Percentiles rank a stretch among this genome's conserved stretches.
Conservation (phyloP, 2,888 invertebrate species). For the Notodonta dromedarius region DNA sequence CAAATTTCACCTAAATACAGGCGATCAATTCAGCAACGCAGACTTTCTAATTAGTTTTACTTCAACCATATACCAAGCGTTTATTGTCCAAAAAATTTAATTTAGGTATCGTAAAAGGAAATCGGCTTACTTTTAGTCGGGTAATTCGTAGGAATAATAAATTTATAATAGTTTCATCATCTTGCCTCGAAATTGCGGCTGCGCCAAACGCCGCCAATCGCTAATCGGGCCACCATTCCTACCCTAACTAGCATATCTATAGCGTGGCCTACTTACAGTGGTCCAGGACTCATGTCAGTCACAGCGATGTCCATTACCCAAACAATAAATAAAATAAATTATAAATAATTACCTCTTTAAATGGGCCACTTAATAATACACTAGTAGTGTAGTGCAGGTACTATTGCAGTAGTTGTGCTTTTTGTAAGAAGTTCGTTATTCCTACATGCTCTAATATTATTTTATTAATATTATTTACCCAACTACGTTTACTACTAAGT, state of each 20-base stretch:
- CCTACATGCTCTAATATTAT: no score
- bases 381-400: no score
- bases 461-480: no score
- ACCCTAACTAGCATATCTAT: not conserved
- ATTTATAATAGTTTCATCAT: constrained; percentile 5
- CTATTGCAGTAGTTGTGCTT: not conserved
- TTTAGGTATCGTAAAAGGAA: constrained; percentile 4
- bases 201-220: not conserved
- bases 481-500: no score
- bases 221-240: not conserved
- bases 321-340: no score
- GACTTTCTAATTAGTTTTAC: not conserved
- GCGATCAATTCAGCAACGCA: not conserved
- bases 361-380: no score
- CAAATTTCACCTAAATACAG: constrained; percentile 2
- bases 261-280: no score
- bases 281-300: no score
- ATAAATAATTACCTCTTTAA: no score
- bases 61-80: not conserved
- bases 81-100: constrained; percentile 5
- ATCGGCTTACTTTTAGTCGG: constrained; percentile 6
- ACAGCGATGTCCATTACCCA: no score
- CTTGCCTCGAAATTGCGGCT: constrained; percentile 1
- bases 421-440: not conserved
- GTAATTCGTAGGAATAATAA: constrained; percentile 6